Evolutionary conservation across 2,113 vertebrate species (phyloP), one percentile per base, ranked within the genome.

Genomic region (Corvus hawaiiensis): DNA sequence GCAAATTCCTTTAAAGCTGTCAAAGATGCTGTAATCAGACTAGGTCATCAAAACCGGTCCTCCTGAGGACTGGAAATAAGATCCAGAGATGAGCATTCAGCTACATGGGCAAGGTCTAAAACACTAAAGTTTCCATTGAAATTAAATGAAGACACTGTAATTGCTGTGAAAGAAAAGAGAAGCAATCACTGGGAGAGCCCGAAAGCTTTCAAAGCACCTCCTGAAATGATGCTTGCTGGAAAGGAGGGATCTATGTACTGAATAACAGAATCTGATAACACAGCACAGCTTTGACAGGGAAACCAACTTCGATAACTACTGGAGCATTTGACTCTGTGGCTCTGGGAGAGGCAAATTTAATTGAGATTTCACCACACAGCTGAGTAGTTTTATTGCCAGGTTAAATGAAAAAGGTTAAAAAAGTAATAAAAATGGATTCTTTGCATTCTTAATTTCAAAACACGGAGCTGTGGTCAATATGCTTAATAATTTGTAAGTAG

Each of bases 1-100:
- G 97, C 94, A 96, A 98, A 98, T 95, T 96, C 90, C 91, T 97
- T 97, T 97, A 98, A 98, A 96, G 98, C 98, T 98, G 98, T 96
- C 94, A 98, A 96, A 97, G 97, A 98, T 95, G 97, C 97, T 98
- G 97, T 97, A 98, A 97, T 97, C 97, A 98, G 97, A 97, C 96
- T 91, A 97, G 91, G 96, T 96, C 94, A 96, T 93, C 69, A 96
- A 96, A 94, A 92, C 93, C 94, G 0, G 91, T 93, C 94, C 94
- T 92, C 89, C 89, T 48, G 92, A 92, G 96, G 89, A 88, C 96
- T 78, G 96, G 97, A 97, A 98, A 98, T 96, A 94, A 96, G 96
- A 96, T 97, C 96, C 81, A 91, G 95, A 97, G 87, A 96, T 83
- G 90, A 94, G 89, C 96, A 91, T 96, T 95, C 94, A 97, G 87